Base-by-base conservation (phyloP, 2,797 vertebrate species). In the Vireo griseus region DNA sequence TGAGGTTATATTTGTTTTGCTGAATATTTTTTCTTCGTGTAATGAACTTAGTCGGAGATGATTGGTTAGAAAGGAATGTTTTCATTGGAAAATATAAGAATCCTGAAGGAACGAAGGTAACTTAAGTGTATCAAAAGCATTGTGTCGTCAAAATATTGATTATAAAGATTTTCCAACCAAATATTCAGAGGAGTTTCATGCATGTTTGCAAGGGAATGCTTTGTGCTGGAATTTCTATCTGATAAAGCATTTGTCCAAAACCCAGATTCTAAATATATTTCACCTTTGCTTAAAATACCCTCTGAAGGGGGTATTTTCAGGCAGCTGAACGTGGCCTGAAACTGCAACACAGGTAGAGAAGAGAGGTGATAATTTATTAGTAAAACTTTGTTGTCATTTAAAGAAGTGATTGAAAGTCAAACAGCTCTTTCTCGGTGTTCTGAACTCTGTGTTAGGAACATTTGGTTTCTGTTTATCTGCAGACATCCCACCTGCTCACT, bases 31-130 rank as follows among this genome's bases (percentile, higher is more conserved):
- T 86, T 59, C 74, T 88, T 82, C 66, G 18, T 50, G 61, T 26
- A 6, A 48, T 55, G 48, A 93, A 94, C 90, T 75, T 84, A 29
- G 84, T 47, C 5, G 52, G 76, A 78, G 74, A 16, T 31, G 73
- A 82, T 52, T 76, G 52, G 79, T 71, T 75, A 78, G 86, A 65
- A 39, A 88, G 83, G 72, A 82, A 81, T 75, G 88, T 84, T 95
- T 96, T 85, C 81, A 33, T 61, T 92, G 91, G 87, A 75, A 92
- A 86, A 82, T 76, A 86, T 75, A 86, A 79, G 69, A 69, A 63
- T 92, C 52, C 67, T 79, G 29, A 42, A 11, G 82, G 88, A 96
- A 80, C 7, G 37, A 80, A 86, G 87, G 75, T 88, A 82, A 94
- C 57, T 85, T 26, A 59, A 90, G 86, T 54, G 31, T 80, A 58